phyloP scores from a whole-genome alignment of 2,797 vertebrate genomes.

The Danio kyathit region DNA sequence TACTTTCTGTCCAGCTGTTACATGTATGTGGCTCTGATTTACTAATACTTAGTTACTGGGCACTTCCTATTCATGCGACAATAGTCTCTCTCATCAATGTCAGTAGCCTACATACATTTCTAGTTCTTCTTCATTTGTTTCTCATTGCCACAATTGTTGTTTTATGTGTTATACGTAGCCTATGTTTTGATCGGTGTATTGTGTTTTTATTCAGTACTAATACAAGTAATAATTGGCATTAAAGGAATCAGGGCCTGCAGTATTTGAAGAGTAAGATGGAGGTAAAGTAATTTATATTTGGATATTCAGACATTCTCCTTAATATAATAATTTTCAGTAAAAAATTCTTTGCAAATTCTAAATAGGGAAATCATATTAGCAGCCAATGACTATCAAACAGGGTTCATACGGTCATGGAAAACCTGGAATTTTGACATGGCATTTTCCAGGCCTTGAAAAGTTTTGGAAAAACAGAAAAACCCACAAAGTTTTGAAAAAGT shows the following conservation, averaged over 20 bases:
- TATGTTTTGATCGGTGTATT: background rate
- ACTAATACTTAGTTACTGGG: constrained; percentile 7
- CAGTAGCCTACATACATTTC: background rate
- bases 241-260: background rate
- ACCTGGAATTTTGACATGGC: too few species aligned
- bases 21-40: background rate
- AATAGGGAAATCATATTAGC: too few species aligned
- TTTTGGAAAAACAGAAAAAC: too few species aligned
- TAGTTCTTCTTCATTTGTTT: background rate
- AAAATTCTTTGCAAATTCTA: too few species aligned
- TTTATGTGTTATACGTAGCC: background rate
- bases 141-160: background rate
- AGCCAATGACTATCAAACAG: too few species aligned
- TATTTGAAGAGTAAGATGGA: background rate
- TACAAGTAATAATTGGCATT: background rate
- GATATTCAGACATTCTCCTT: too few species aligned
- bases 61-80: background rate
- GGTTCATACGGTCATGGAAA: too few species aligned
- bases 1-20: background rate
- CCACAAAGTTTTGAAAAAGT: too few species aligned
- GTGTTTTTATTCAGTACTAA: background rate
- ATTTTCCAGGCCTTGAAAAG: too few species aligned
- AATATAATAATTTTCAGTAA: too few species aligned
- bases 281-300: too few species aligned
- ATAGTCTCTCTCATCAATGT: background rate